A percentile compares a stretch with the other conserved stretches of the same genome.
Conservation (phyloP, 2,797 vertebrate genomes). For the Pyrocephalus nanus region DNA sequence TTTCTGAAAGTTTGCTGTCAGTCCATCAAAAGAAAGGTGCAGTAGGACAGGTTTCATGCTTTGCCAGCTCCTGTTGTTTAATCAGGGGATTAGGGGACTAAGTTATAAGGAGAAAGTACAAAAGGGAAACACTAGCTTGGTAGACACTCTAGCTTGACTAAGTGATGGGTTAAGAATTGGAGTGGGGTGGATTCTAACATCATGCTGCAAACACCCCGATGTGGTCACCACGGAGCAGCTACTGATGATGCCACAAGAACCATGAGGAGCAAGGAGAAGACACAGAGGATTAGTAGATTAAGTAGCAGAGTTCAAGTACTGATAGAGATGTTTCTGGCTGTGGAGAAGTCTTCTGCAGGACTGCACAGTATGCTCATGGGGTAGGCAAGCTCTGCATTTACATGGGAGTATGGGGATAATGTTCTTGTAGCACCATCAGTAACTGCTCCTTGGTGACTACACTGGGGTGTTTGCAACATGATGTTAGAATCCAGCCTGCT, state of each 20-base stretch:
- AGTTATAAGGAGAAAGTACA: background rate
- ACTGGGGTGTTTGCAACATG: fast-evolving
- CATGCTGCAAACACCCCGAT: background rate
- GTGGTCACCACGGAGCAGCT: background rate
- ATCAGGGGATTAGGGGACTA: background rate
- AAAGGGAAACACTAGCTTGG: background rate
- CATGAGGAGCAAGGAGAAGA: background rate
- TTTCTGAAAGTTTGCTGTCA: background rate
- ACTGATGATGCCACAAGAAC: background rate
- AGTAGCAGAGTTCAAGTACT: background rate
- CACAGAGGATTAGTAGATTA: background rate
- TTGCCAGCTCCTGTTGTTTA: background rate
- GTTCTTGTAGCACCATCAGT: background rate
- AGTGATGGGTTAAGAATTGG: background rate
- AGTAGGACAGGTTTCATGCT: background rate
- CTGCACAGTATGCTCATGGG: fast-evolving
- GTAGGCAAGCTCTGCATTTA: background rate
- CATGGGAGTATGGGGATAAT: background rate
- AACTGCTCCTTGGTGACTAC: background rate
- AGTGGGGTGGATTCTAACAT: fast-evolving
- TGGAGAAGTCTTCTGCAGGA: background rate
- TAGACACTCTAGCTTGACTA: background rate
- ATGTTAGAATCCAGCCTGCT: background rate
- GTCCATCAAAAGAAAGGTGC: background rate
- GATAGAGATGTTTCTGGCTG: background rate